Evolutionary conservation across 2,888 invertebrate genomes (phyloP).

Genomic region (Scaptomyza cyrtandrae): DNA sequence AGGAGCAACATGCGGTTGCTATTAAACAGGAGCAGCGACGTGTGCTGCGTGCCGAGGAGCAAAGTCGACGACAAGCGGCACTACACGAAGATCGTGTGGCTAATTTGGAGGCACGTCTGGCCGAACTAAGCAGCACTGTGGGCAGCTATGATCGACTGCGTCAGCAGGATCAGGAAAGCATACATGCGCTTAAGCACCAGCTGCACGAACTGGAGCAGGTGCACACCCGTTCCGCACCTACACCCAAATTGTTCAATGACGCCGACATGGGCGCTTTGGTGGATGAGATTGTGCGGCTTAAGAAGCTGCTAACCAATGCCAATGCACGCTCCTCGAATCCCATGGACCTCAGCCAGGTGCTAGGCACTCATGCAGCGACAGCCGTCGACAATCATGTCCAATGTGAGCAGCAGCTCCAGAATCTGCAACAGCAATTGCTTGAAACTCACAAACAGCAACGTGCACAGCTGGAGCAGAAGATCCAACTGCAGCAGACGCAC

Average conservation of each 20-base stretch:
- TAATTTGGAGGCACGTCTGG: constrained; percentile 89
- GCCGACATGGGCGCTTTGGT: constrained; percentile 86
- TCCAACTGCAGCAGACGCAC: constrained; percentile 86
- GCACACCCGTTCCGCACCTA: constrained; percentile 36
- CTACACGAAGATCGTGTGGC: constrained; percentile 92
- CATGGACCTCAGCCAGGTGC: constrained; percentile 86
- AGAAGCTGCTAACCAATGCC: constrained; percentile 87
- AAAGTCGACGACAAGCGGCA: constrained; percentile 88
- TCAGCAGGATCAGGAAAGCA: constrained; percentile 89
- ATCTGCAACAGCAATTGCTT: constrained; percentile 87
- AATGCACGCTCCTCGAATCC: constrained; percentile 87
- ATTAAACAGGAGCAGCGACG: constrained; percentile 91
- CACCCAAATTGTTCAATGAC: constrained; percentile 78
- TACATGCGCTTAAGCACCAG: constrained; percentile 86
- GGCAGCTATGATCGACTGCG: constrained; percentile 91
- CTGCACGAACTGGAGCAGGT: constrained; percentile 71
- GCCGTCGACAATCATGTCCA: constrained; percentile 84
- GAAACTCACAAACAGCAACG: constrained; percentile 86
- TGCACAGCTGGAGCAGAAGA: constrained; percentile 68
- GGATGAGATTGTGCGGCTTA: constrained; percentile 88
- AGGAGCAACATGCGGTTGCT: constrained; percentile 89
- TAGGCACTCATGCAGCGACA: constrained; percentile 78
- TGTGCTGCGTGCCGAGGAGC: constrained; percentile 89
- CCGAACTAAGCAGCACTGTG: constrained; percentile 91
- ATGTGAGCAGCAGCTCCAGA: constrained; percentile 88